Percentiles rank a stretch among this genome's conserved stretches.
These are phyloP conservation scores for Heterochromis multidens DNA, from an alignment of 2,113 vertebrate species.

Conservation along the genomic window DNA sequence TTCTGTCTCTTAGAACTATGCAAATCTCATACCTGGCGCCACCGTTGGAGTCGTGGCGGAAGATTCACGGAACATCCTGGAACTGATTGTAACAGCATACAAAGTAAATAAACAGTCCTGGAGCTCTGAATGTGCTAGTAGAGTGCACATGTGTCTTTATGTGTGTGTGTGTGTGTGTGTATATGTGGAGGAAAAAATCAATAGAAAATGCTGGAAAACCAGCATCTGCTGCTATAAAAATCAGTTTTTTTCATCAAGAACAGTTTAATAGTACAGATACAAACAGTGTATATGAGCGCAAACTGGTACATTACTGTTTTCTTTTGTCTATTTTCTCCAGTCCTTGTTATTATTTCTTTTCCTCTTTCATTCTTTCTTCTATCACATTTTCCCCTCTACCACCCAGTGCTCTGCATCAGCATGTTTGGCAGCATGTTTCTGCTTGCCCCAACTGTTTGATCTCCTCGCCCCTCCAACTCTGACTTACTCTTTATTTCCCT, in stretches of 20 bases:
- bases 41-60: conserved; percentile 85
- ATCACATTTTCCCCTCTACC: neutral
- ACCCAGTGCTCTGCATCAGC: conserved; percentile 30
- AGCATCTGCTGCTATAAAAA: too few species aligned
- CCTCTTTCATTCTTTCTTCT: conserved; percentile 20
- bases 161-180: neutral
- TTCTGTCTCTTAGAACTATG: conserved; percentile 85
- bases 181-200: neutral
- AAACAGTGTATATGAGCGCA: neutral
- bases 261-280: neutral
- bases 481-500: conserved; percentile 22
- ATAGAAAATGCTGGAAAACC: neutral
- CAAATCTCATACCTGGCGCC: conserved; percentile 93
- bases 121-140: neutral
- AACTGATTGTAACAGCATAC: conserved; percentile 92
- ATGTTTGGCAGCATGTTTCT: conserved; percentile 50
- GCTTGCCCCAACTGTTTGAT: conserved; percentile 58
- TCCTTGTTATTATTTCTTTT: conserved; percentile 5
- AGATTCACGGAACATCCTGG: conserved; percentile 92
- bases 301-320: neutral
- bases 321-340: neutral
- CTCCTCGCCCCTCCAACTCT: conserved; percentile 15
- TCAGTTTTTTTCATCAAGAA: neutral
- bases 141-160: neutral
- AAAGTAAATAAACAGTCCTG: conserved; percentile 77